Conservation (phyloP, 2,888 invertebrate species). For the Eurytoma adleriae region DNA sequence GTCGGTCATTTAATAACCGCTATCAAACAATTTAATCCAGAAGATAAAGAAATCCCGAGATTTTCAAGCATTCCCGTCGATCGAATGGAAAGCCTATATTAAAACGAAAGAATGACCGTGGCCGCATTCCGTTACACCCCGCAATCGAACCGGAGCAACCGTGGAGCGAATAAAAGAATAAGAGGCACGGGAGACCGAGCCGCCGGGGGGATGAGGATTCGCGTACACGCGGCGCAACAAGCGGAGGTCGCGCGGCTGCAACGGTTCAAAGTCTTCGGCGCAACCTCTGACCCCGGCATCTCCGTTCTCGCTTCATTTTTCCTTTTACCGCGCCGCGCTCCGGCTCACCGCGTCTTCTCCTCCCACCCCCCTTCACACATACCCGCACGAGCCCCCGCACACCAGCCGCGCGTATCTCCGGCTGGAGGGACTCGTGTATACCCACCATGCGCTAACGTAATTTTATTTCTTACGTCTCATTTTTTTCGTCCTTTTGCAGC, state of each 20-base stretch:
- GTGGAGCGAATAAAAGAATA: background rate
- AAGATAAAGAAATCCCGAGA: no score
- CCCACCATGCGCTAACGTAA: background rate
- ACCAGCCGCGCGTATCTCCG: background rate
- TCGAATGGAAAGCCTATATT: no score
- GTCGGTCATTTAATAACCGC: no score
- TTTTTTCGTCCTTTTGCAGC: slow-evolving; percentile 75
- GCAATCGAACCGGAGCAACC: background rate
- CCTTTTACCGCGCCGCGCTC: background rate
- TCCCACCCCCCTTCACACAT: background rate
- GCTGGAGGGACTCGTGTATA: background rate
- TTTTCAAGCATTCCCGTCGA: no score
- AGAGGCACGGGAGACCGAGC: background rate
- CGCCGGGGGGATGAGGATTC: background rate
- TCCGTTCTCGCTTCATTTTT: background rate
- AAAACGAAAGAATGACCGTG: background rate
- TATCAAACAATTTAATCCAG: no score
- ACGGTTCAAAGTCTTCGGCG: slow-evolving; percentile 1
- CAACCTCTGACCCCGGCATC: slow-evolving; percentile 27
- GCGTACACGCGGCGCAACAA: background rate
- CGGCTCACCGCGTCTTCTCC: background rate
- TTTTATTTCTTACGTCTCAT: background rate
- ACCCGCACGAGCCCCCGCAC: background rate
- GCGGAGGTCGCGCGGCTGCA: slow-evolving; percentile 27
- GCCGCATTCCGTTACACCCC: background rate